A percentile compares a stretch with the other conserved stretches of the same genome.
Conservation (phyloP, 2,888 invertebrate genomes). For the Pheosia gnoma region DNA sequence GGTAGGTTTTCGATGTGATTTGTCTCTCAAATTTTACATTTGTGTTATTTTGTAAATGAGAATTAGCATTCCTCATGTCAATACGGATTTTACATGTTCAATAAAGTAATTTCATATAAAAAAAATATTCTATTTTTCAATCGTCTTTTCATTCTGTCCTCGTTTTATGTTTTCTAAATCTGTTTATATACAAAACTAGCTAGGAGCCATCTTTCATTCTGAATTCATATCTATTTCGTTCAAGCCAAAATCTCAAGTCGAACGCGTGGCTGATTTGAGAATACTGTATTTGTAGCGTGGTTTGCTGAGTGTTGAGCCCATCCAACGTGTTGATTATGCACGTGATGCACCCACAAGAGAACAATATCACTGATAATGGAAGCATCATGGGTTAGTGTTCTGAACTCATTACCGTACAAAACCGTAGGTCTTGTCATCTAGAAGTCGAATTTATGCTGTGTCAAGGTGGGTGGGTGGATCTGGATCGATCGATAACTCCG, state of each 20-base stretch:
- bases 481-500: too few species aligned
- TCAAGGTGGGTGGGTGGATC: too few species aligned
- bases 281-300: too few species aligned
- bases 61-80: conserved; percentile 85
- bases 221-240: neutral
- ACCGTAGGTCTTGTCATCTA: too few species aligned
- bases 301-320: too few species aligned
- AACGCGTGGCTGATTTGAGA: neutral
- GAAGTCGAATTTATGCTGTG: too few species aligned
- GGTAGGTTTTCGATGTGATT: conserved; percentile 84
- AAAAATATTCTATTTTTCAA: conserved; percentile 58
- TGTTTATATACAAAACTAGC: neutral
- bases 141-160: conserved; percentile 43
- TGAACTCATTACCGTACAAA: too few species aligned
- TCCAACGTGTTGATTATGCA: neutral
- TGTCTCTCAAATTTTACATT: conserved; percentile 84
- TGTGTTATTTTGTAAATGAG: conserved; percentile 84
- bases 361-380: too few species aligned
- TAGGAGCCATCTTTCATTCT: neutral
- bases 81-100: conserved; percentile 85
- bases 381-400: too few species aligned
- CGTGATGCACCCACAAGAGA: too few species aligned
- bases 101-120: conserved; percentile 85
- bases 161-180: neutral
- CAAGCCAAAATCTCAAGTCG: neutral